These are phyloP conservation scores for Poicephalus gulielmi DNA, from an alignment of 2,113 vertebrate species.

Conservation along the genomic window DNA sequence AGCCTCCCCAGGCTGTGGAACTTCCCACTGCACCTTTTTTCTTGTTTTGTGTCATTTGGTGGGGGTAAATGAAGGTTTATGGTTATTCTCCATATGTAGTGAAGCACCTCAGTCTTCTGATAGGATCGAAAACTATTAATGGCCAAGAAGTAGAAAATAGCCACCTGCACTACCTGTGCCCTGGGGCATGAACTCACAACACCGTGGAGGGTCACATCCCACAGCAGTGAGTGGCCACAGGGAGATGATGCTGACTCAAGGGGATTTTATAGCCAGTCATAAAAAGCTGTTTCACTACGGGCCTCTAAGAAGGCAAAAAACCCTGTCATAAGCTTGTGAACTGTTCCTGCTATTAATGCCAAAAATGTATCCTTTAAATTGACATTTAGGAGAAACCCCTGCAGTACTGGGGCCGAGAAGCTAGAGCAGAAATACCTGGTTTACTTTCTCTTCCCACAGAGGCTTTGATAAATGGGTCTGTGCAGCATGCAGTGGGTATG, in stretches of 20 bases:
- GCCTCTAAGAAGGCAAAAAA: neutral
- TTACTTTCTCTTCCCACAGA: neutral
- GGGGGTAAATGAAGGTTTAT: neutral
- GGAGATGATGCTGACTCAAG: too few species aligned
- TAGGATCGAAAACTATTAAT: neutral
- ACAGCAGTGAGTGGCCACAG: neutral
- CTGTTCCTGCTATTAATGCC: neutral
- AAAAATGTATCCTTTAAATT: neutral
- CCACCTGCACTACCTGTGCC: too few species aligned
- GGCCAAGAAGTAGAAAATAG: neutral
- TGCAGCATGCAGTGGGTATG: neutral
- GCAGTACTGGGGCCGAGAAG: neutral
- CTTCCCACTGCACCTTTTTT: neutral
- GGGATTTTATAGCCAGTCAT: neutral
- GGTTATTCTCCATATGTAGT: neutral
- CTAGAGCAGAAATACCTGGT: neutral
- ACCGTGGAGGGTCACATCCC: neutral
- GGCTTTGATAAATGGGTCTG: neutral
- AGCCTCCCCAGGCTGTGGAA: neutral
- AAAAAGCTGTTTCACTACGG: neutral
- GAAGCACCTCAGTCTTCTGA: neutral
- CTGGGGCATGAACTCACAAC: neutral
- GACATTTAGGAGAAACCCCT: neutral
- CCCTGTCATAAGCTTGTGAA: neutral
- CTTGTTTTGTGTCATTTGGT: neutral